Conservation (phyloP, 2,888 invertebrate species). For the Anthophora plumipes region DNA sequence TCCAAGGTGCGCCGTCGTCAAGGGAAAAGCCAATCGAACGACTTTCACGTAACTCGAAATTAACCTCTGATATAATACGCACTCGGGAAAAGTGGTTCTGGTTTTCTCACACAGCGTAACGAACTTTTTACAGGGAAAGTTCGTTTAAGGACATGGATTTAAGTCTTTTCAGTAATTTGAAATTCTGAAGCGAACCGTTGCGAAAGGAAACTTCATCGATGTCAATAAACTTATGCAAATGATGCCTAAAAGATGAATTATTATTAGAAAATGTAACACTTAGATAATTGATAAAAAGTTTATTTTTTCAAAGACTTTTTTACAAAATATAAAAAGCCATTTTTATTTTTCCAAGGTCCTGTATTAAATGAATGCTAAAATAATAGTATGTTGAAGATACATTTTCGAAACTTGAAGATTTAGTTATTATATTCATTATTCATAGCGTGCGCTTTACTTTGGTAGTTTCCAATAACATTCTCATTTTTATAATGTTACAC, state of each 20-base stretch:
- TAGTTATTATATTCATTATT: not conserved
- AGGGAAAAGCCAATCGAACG: conserved; percentile 37
- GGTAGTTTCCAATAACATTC: not conserved
- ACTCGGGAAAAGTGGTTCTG: conserved; percentile 47
- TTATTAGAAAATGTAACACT: too few relatives aligned
- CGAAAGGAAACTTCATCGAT: not conserved
- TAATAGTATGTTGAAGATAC: too few relatives aligned
- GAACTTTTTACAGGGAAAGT: conserved; percentile 26
- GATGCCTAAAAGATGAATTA: too few relatives aligned
- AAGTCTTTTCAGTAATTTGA: too few relatives aligned
- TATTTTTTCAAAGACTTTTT: too few relatives aligned
- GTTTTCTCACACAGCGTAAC: conserved; percentile 21
- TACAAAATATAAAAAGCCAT: too few relatives aligned
- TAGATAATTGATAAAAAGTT: not conserved
- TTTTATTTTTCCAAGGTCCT: too few relatives aligned
- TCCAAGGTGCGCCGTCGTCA: not conserved
- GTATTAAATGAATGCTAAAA: too few relatives aligned
- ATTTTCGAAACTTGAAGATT: too few relatives aligned
- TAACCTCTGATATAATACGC: conserved; percentile 56
- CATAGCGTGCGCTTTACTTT: not conserved
- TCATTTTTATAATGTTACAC: not conserved
- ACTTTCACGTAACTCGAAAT: conserved; percentile 60
- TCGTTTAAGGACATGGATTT: not conserved
- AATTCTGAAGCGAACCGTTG: not conserved
- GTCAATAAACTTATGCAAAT: not conserved